phyloP scores from a whole-genome alignment of 2,113 vertebrate genomes.

The Rattus norvegicus region DNA sequence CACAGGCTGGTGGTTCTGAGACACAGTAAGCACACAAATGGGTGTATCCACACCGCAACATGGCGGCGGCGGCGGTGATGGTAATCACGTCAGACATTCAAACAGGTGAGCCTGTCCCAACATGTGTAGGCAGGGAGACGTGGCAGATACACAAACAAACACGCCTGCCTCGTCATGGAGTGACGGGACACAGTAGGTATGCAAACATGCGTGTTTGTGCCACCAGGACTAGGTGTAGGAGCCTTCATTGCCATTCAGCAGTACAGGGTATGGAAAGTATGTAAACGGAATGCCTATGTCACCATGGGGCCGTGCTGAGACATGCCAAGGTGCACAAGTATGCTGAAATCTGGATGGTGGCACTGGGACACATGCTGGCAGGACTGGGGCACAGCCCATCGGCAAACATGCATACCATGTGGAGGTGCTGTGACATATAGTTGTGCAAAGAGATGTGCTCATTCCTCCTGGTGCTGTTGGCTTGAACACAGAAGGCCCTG shows the following conservation, averaged over 20 bases:
- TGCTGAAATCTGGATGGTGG: neutral
- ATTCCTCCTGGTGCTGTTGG: neutral
- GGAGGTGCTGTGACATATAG: no score
- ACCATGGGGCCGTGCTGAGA: neutral
- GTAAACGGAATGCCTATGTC: no score
- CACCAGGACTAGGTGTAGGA: no score
- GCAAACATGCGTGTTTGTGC: no score
- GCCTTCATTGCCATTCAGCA: neutral
- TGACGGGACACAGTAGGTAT: no score
- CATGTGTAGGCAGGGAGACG: neutral
- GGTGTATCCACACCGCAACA: neutral
- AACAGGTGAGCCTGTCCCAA: neutral
- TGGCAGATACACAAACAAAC: neutral
- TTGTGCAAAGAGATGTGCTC: neutral
- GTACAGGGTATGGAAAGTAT: neutral
- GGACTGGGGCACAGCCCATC: neutral
- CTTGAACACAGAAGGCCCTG: neutral
- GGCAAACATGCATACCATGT: neutral
- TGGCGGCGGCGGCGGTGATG: neutral
- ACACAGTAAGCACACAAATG: no score
- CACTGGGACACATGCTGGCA: neutral
- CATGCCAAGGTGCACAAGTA: neutral
- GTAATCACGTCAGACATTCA: neutral
- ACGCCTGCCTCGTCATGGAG: no score
- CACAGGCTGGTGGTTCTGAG: neutral